These are phyloP conservation scores for Xyliphius kryptos DNA, from an alignment of 2,113 vertebrate genomes.

Conservation along the genomic window DNA sequence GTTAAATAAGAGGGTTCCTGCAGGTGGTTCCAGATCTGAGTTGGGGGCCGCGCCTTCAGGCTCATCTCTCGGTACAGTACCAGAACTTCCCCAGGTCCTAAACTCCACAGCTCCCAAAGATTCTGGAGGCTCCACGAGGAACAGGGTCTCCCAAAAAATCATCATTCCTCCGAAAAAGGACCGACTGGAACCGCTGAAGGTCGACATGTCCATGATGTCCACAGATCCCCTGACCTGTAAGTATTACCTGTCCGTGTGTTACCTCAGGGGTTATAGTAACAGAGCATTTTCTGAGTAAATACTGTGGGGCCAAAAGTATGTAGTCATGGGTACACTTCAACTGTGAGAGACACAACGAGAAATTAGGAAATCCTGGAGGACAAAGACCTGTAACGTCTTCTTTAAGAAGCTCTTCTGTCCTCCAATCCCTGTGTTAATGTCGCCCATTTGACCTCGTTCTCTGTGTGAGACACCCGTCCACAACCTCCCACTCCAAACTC, in stretches of 20 bases:
- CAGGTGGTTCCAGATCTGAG: not conserved
- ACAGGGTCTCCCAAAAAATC: slow-evolving; percentile 44
- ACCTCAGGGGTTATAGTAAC: too few relatives aligned
- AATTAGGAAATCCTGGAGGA: too few relatives aligned
- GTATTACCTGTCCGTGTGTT: slow-evolving; percentile 45
- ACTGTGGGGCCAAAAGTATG: too few relatives aligned
- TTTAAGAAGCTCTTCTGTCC: too few relatives aligned
- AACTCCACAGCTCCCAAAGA: not conserved
- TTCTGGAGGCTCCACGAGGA: not conserved
- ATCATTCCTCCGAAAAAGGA: slow-evolving; percentile 61
- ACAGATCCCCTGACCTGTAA: slow-evolving; percentile 61
- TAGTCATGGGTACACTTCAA: too few relatives aligned
- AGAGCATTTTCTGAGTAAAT: too few relatives aligned
- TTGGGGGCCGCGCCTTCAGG: not conserved
- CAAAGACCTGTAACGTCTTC: too few relatives aligned
- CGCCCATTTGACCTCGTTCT: too few relatives aligned
- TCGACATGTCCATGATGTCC: slow-evolving; percentile 59
- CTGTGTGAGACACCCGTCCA: too few relatives aligned
- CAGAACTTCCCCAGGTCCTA: not conserved
- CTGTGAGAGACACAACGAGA: too few relatives aligned
- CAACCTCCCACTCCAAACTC: too few relatives aligned
- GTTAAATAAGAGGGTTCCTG: not conserved
- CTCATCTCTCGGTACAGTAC: not conserved
- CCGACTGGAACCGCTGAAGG: slow-evolving; percentile 63
- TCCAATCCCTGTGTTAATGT: too few relatives aligned